Base-by-base conservation (phyloP, 2,888 invertebrate genomes). In the Cryptophagus acutangulus region DNA sequence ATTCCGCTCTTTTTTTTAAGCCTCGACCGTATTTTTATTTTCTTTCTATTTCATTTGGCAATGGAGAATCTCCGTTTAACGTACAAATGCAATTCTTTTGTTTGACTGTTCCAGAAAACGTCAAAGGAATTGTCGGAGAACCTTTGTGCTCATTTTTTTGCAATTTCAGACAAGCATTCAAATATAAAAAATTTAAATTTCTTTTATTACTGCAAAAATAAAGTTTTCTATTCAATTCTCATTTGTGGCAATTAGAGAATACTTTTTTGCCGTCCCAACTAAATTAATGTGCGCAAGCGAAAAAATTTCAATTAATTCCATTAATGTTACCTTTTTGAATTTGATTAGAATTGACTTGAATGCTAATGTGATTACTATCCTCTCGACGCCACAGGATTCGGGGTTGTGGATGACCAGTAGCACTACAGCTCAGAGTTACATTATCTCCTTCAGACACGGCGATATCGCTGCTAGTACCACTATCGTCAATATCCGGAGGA, bases 401-500 rank as follows among this genome's bases (percentile, higher is more conserved):
- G 1, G 79, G 79, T 40, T 66, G 59, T 9, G 79, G 79, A 57
- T 73, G 74, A 25, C 79, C 79, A 25, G 70, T 74, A 16, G 78
- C 78, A 44, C 70, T 66, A 60, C 79, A 79, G 42, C 71, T 70
- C 39, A 80, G 63, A 33, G 78, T 78, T 31, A 76, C 77, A 61
- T 79, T 78, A 52, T 78, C 77, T 31, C 77, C 77, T 58, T 79
- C 78, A 38, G 72, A 67, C 16, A 76, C 75, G 33, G 76, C 75
- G 46, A 78, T 65, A 63, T 80, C 79, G 35, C 76, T 73, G 58
- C 78, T 78, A 36, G 79, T 79, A 46, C 74, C 74, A 38, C 70
- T 69, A 52, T 78, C 78, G 58, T 74, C 71, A 54, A 79, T 79
- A 64, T 78, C 78, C 45, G 79, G 79, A 14, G 79, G 78, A 40